Evolutionary conservation across 2,797 vertebrate genomes (phyloP), one percentile per base, ranked within the genome.

Genomic region (Propithecus deckenii): DNA sequence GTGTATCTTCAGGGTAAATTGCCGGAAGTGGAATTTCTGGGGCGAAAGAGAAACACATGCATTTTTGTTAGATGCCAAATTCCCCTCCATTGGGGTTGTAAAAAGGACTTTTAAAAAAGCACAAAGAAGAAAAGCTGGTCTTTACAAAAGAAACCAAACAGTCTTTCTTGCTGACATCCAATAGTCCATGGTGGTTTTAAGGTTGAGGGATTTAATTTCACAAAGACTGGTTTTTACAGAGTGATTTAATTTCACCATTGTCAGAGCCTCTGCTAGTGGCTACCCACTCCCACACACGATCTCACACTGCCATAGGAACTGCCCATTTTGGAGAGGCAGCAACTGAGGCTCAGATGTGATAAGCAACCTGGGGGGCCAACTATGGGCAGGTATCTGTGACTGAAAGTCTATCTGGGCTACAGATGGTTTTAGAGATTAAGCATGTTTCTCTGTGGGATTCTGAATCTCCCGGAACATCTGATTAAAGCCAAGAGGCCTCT

Each of bases 131-230:
- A 89, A 96, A 84, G 43, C 48, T 90, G 55, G 59, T 95, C 57
- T 95, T 87, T 50, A 89, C 50, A 83, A 48, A 71, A 91, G 48
- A 85, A 96, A 75, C 28, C 69, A 52, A 84, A 57, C 41, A 92
- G 86, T 74, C 63, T 94, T 86, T 92, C 69, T 90, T 83, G 76
- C 55, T 67, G 71, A 65, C 59, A 92, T 80, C 79, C 61, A 75
- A 25, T 95, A 94, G 71, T 83, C 91, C 30, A 20, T 38, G 57
- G 50, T 95, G 72, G 52, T 93, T 97, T 97, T 96, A 91, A 97
- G 94, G 83, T 4, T 41, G 75, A 97, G 61, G 81, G 75, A 94
- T 96, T 93, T 89, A 87, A 95, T 86, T 93, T 89, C 80, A 86
- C 90, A 88, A 86, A 94, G 87, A 92, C 69, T 89, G 80, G 46